A percentile compares a stretch with the other conserved stretches of the same genome.
phyloP scores from a whole-genome alignment of 2,888 invertebrate species.

The Tinea semifulvella region DNA sequence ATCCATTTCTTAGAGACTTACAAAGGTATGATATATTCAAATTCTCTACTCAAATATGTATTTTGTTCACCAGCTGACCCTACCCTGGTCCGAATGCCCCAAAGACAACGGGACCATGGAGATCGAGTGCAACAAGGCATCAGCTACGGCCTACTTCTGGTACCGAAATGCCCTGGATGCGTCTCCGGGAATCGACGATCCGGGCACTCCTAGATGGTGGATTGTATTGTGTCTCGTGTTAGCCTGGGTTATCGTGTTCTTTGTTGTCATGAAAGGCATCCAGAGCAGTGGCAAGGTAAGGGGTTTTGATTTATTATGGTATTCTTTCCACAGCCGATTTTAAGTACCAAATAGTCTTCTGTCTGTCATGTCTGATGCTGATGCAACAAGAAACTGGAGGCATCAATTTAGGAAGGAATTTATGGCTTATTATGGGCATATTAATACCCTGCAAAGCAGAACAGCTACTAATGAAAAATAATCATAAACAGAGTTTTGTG shows the following conservation, averaged over 20 bases:
- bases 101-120: conserved; percentile 71
- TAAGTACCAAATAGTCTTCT: too few relatives aligned
- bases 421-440: too few relatives aligned
- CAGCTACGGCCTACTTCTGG: conserved; percentile 93
- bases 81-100: conserved; percentile 90
- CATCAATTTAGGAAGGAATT: too few relatives aligned
- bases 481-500: too few relatives aligned
- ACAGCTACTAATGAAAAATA: too few relatives aligned
- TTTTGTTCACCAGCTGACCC: conserved; percentile 67
- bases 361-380: too few relatives aligned
- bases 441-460: too few relatives aligned
- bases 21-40: too few relatives aligned
- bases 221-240: conserved; percentile 87
- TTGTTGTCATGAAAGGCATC: conserved; percentile 96
- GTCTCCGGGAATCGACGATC: conserved; percentile 84
- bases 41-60: too few relatives aligned
- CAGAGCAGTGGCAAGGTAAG: conserved; percentile 94
- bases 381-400: too few relatives aligned
- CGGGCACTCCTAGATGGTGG: conserved; percentile 91
- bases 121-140: conserved; percentile 82
- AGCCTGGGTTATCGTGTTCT: conserved; percentile 92
- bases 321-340: too few relatives aligned
- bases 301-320: conserved; percentile 14
- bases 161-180: conserved; percentile 90
- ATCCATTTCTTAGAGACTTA: too few relatives aligned